Evolutionary conservation across 2,113 vertebrate species (phyloP), one percentile per base, ranked within the genome.

Genomic region (Nycticorax nycticorax): DNA sequence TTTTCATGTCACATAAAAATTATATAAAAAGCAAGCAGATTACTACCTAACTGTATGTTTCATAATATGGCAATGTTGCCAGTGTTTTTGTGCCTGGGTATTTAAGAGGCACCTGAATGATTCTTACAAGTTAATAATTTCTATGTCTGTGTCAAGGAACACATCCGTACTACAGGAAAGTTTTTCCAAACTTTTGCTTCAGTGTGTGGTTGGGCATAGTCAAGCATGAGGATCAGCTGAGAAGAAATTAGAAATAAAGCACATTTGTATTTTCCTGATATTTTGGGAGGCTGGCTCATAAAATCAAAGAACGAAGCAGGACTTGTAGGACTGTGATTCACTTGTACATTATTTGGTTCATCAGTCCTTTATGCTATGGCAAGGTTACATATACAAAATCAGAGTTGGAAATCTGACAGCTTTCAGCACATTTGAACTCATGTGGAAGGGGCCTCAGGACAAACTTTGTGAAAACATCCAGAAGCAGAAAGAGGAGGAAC

Each of bases 31-130:
- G 57, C 59, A 87, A 81, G 66, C 62, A 89, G 87, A 93, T 91
- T 96, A 91, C 57, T 89, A 77, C 59, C 64, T 92, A 89, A 84
- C 60, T 92, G 35, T 55, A 50, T 47, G 69, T 95, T 96, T 95
- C 77, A 62, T 82, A 96, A 94, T 81, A 63, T 8, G 21, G 18
- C 60, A 79, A 26, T 19, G 22, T 53, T 85, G 78, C 67, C 57
- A 93, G n/a, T 59, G 71, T 66, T 95, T 93, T 80, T 73, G 23
- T 77, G 33, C n/a, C 50, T 66, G 35, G 6, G 5, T 82, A 62
- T 82, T 82, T 73, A 55, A 74, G 33, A 63, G 24, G 21, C 60
- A 68, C 52, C 30, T 8, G 35, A 74, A 74, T 89, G 26, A 78
- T 76, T 68, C 50, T 92, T 82, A n/a, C 12, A n/a, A 57, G 5